Conservation (phyloP, 2,113 vertebrate genomes). For the Neolamprologus modestus region DNA sequence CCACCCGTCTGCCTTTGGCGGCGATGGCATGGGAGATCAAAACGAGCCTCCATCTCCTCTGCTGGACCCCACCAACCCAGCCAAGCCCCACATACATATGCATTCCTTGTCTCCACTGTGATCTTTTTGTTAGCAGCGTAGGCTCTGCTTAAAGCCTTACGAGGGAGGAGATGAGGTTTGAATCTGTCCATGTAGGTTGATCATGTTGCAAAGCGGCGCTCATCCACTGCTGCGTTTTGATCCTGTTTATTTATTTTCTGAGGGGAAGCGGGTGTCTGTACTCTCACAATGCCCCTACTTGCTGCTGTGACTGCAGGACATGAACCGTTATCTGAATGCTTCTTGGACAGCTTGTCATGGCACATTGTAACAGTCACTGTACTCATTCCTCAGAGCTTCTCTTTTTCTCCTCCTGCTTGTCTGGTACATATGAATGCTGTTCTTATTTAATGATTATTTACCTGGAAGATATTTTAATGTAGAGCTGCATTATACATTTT, state of each 20-base stretch:
- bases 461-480: slow-evolving; percentile 74
- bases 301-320: slow-evolving; percentile 74
- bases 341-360: slow-evolving; percentile 67
- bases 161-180: slow-evolving; percentile 42
- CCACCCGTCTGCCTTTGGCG: neutral
- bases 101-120: slow-evolving; percentile 91
- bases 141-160: slow-evolving; percentile 71
- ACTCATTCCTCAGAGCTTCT: slow-evolving; percentile 73
- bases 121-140: slow-evolving; percentile 66
- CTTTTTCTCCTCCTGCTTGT: slow-evolving; percentile 76
- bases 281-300: slow-evolving; percentile 59
- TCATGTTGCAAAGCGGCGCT: slow-evolving; percentile 28
- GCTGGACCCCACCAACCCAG: slow-evolving; percentile 47
- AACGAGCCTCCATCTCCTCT: slow-evolving; percentile 67
- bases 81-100: slow-evolving; percentile 82
- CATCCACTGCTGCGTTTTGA: neutral
- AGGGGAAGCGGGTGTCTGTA: slow-evolving; percentile 34
- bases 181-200: slow-evolving; percentile 51
- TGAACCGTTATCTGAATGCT: slow-evolving; percentile 36
- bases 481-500: slow-evolving; percentile 69
- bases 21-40: slow-evolving; percentile 20
- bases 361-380: slow-evolving; percentile 87
- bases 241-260: slow-evolving; percentile 1
- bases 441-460: slow-evolving; percentile 87
- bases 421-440: slow-evolving; percentile 92